These are phyloP conservation scores for Sebastes umbrosus DNA, from an alignment of 2,797 vertebrate genomes.

Conservation along the genomic window DNA sequence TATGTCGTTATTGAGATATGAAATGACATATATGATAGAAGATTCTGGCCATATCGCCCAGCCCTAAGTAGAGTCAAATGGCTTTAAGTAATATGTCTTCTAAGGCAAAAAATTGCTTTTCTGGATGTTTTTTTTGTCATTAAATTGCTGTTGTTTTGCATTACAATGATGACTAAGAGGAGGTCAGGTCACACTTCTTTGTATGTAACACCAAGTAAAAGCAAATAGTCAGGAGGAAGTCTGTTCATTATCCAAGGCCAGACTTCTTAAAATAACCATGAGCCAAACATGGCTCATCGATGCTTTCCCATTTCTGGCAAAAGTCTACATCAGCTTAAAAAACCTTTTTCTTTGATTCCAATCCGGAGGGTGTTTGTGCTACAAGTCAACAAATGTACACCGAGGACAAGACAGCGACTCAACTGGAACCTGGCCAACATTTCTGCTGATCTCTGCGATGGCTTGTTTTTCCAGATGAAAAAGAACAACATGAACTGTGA, in stretches of 20 bases:
- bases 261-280: not conserved
- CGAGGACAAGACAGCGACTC: conserved; percentile 22
- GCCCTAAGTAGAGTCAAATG: not conserved
- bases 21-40: no score
- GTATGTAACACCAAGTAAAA: not conserved
- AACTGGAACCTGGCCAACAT: conserved; percentile 30
- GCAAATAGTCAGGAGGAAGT: not conserved
- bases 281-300: not conserved
- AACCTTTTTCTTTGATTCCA: not conserved
- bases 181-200: not conserved
- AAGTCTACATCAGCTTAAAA: not conserved
- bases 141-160: not conserved
- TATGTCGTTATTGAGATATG: no score
- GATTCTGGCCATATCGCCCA: no score
- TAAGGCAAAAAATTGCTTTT: not conserved
- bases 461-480: conserved; percentile 70
- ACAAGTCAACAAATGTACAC: conserved; percentile 38
- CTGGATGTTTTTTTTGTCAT: not conserved
- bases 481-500: conserved; percentile 11
- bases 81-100: not conserved
- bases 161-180: not conserved
- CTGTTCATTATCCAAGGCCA: not conserved
- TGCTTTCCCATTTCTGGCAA: not conserved
- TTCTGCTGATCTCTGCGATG: conserved; percentile 56
- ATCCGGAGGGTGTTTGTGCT: conserved; percentile 17